These are phyloP conservation scores for Oryzias curvinotus DNA, from an alignment of 2,113 vertebrate species.

Conservation along the genomic window DNA sequence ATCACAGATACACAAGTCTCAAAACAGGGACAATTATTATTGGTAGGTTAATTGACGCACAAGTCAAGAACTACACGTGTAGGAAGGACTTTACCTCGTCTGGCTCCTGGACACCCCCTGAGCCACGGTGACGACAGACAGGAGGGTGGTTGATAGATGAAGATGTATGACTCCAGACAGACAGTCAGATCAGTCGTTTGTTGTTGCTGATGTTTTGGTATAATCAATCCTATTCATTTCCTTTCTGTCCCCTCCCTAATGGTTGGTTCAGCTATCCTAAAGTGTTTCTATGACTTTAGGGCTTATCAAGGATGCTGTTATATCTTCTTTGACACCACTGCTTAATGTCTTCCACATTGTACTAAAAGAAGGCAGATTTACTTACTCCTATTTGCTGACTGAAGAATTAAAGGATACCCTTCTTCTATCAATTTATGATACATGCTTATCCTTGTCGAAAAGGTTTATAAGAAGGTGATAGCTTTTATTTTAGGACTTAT, in stretches of 20 bases:
- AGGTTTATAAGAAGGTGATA: too few relatives aligned
- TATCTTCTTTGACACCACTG: slow-evolving; percentile 7
- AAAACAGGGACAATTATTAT: slow-evolving; percentile 3
- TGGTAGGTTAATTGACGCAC: slow-evolving; percentile 64
- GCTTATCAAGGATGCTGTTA: too few relatives aligned
- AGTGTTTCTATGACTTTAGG: slow-evolving; percentile 19
- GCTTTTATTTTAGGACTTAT: too few relatives aligned
- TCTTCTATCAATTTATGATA: too few relatives aligned
- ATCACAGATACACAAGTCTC: slow-evolving; percentile 21
- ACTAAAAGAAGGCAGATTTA: too few relatives aligned
- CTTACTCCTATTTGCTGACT: too few relatives aligned
- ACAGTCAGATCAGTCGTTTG: slow-evolving; percentile 76
- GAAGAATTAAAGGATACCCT: too few relatives aligned
- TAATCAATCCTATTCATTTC: slow-evolving; percentile 74
- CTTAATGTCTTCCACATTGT: slow-evolving; percentile 10
- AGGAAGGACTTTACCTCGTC: slow-evolving; percentile 45
- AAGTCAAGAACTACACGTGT: slow-evolving; percentile 55
- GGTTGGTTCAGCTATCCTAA: slow-evolving; percentile 32
- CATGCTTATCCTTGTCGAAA: too few relatives aligned
- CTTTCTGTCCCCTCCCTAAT: slow-evolving; percentile 27
- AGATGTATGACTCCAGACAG: slow-evolving; percentile 76
- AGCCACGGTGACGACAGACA: slow-evolving; percentile 63
- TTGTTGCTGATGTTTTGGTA: slow-evolving; percentile 69
- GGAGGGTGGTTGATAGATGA: slow-evolving; percentile 75
- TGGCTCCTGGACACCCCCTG: slow-evolving; percentile 50